A percentile compares a stretch with the other conserved stretches of the same genome.
These are phyloP conservation scores for Axea sp. DNA, from an alignment of 2,888 invertebrate genomes.

Conservation along the genomic window DNA sequence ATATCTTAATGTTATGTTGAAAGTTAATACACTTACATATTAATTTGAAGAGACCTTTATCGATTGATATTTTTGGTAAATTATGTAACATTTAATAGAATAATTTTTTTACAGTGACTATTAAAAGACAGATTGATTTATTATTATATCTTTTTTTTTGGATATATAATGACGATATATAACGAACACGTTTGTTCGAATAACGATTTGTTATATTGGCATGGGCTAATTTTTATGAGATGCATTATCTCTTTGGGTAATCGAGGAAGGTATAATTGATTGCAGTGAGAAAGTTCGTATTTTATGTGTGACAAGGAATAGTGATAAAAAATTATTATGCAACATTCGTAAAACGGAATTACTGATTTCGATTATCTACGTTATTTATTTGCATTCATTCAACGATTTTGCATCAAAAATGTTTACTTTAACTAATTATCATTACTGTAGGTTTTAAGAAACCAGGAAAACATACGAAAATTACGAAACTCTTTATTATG, in stretches of 20 bases:
- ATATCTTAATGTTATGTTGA: too few relatives aligned
- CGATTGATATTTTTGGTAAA: too few relatives aligned
- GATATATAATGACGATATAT: too few relatives aligned
- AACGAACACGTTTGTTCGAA: slow-evolving; percentile 31
- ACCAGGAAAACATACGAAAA: slow-evolving; percentile 6
- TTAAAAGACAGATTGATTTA: too few relatives aligned
- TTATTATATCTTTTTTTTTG: too few relatives aligned
- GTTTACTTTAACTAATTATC: slow-evolving; percentile 25
- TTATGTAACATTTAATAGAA: too few relatives aligned
- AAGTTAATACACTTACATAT: too few relatives aligned
- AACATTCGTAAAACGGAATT: slow-evolving; percentile 46
- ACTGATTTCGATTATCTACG: slow-evolving; percentile 47
- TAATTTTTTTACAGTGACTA: too few relatives aligned
- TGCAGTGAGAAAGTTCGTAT: slow-evolving; percentile 48
- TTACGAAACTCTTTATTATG: too few relatives aligned
- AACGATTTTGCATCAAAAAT: slow-evolving; percentile 28
- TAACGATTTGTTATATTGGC: slow-evolving; percentile 35
- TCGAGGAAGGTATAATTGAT: slow-evolving; percentile 42
- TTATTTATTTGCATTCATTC: slow-evolving; percentile 42
- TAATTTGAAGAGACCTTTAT: too few relatives aligned
- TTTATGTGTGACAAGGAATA: slow-evolving; percentile 36
- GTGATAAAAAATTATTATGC: slow-evolving; percentile 54
- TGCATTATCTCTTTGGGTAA: slow-evolving; percentile 41
- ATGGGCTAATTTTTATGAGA: slow-evolving; percentile 35
- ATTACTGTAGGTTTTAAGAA: slow-evolving; percentile 11